Conservation (phyloP, 2,113 vertebrate species). For the Tiliqua scincoides region DNA sequence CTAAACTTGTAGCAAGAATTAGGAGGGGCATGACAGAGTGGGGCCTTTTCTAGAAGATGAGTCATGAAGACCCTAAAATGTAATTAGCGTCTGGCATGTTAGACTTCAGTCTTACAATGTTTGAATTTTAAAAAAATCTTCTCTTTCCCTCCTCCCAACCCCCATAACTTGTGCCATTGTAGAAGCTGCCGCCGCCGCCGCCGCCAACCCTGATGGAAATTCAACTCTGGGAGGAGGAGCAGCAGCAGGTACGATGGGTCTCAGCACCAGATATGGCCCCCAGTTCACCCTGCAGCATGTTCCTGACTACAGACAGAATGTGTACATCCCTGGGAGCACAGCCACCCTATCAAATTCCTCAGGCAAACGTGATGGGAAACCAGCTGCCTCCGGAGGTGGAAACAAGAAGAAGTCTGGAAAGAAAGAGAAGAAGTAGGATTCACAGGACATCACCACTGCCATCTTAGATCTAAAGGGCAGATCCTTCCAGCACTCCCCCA, state of each 20-base stretch:
- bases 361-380: constrained; percentile 81
- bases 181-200: constrained; percentile 85
- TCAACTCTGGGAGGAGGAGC: constrained; percentile 84
- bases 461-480: constrained; percentile 71
- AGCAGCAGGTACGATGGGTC: constrained; percentile 92
- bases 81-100: neutral
- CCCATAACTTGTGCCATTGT: neutral
- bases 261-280: constrained; percentile 94
- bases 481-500: constrained; percentile 69
- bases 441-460: constrained; percentile 50
- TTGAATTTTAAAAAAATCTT: neutral
- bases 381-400: constrained; percentile 76
- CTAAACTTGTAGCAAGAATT: neutral
- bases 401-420: constrained; percentile 99
- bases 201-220: constrained; percentile 79
- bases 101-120: fast-evolving
- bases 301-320: constrained; percentile 96
- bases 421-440: constrained; percentile 95
- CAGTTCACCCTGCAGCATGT: constrained; percentile 98
- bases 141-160: constrained; percentile 6
- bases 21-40: neutral
- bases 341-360: constrained; percentile 90
- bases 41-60: neutral
- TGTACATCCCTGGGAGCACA: constrained; percentile 97
- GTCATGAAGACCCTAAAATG: neutral